phyloP scores from a whole-genome alignment of 1,140 invertebrate genomes.

The Conus ventricosus region DNA sequence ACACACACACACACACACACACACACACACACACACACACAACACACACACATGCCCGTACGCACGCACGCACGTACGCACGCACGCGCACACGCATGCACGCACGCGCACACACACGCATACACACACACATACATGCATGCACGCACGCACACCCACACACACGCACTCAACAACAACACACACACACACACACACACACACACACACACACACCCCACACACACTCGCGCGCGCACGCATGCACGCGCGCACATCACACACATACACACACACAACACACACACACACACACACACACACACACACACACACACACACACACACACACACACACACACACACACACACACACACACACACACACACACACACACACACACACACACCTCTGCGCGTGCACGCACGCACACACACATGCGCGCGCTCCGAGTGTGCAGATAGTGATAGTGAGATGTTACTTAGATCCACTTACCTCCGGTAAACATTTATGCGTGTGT shows the following conservation, averaged over 20 bases:
- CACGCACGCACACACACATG: background rate
- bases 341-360: slow-evolving; percentile 8
- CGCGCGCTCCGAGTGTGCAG: too few relatives aligned
- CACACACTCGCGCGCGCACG: background rate
- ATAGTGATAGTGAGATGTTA: too few relatives aligned
- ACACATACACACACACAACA: background rate
- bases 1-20: background rate
- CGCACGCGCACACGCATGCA: background rate
- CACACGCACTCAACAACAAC: too few relatives aligned
- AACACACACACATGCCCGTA: background rate
- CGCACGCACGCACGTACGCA: background rate
- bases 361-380: slow-evolving; percentile 9
- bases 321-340: slow-evolving; percentile 3
- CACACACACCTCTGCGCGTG: too few relatives aligned
- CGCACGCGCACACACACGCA: background rate
- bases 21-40: background rate
- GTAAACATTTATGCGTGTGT: too few relatives aligned
- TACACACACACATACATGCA: background rate
- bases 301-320: slow-evolving; percentile 8
- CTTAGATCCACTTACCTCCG: too few relatives aligned
- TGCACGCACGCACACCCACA: background rate
- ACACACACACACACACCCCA: background rate
- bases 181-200: slow-evolving; percentile 15
- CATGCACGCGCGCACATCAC: too few relatives aligned
- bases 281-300: slow-evolving; percentile 22